These are phyloP conservation scores for Myotis brandtii DNA, from an alignment of 2,113 vertebrate genomes.

Conservation along the genomic window DNA sequence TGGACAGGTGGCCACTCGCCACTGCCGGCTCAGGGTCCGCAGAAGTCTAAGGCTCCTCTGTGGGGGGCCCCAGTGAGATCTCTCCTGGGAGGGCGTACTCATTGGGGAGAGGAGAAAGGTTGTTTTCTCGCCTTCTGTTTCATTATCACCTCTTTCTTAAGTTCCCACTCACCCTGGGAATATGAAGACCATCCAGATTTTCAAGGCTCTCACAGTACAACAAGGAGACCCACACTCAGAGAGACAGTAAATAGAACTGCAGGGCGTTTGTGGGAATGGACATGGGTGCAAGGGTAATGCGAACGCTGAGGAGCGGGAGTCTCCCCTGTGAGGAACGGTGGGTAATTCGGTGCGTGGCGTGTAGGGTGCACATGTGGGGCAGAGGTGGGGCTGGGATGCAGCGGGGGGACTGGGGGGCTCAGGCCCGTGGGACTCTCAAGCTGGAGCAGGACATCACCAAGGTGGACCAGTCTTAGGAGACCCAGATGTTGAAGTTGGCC, in stretches of 20 bases:
- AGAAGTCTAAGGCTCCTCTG: background rate
- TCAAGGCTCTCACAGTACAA: rapidly evolving
- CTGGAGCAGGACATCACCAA: background rate
- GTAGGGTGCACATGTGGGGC: too few relatives aligned
- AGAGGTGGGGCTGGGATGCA: background rate
- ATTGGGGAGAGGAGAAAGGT: background rate
- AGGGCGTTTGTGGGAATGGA: background rate
- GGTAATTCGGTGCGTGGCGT: background rate
- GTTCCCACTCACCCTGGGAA: background rate
- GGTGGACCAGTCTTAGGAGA: background rate
- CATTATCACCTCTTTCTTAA: background rate
- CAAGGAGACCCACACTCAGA: background rate
- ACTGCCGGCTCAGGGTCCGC: rapidly evolving
- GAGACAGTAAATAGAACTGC: background rate
- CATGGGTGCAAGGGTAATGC: background rate
- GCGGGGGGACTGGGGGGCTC: background rate
- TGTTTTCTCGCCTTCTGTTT: background rate
- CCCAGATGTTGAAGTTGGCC: background rate
- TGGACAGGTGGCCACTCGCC: background rate
- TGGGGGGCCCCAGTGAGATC: background rate
- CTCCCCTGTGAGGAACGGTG: background rate
- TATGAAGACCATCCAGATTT: background rate
- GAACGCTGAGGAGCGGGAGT: background rate
- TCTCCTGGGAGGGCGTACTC: background rate
- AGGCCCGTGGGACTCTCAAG: background rate